These are phyloP conservation scores for Leptogaster cylindrica DNA, from an alignment of 2,888 invertebrate genomes.

Conservation along the genomic window DNA sequence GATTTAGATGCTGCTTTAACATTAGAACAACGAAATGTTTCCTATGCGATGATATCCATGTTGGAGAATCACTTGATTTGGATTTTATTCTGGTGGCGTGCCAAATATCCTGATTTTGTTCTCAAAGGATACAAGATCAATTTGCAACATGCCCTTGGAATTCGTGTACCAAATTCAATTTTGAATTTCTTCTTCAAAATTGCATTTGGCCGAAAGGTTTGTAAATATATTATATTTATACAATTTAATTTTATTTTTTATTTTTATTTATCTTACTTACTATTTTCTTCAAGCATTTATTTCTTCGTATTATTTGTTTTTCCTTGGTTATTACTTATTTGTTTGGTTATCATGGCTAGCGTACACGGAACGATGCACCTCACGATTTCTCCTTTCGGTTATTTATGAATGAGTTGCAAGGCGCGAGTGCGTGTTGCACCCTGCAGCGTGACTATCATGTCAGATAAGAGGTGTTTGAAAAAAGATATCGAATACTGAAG, in stretches of 20 bases:
- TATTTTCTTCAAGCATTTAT: neutral
- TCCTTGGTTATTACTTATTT: too few relatives aligned
- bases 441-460: too few relatives aligned
- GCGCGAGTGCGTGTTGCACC: too few relatives aligned
- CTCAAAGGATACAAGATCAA: conserved; percentile 92
- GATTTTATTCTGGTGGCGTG: conserved; percentile 91
- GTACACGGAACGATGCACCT: neutral
- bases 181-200: conserved; percentile 91
- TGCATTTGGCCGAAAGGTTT: conserved; percentile 83
- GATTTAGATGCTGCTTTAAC: conserved; percentile 84
- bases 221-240: conserved; percentile 49
- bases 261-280: neutral
- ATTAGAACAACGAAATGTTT: conserved; percentile 83
- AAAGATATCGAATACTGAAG: neutral
- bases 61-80: conserved; percentile 92
- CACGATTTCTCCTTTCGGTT: neutral
- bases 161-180: conserved; percentile 84
- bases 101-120: conserved; percentile 87
- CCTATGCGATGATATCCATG: conserved; percentile 93
- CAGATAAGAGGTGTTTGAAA: neutral
- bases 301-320: neutral
- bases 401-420: conserved; percentile 17
- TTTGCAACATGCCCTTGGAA: conserved; percentile 85
- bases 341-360: neutral
- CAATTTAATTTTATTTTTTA: neutral